Percentiles rank a stretch among this genome's conserved stretches.
Conservation (phyloP, 2,888 invertebrate species). For the Watsonalla cultraria region DNA sequence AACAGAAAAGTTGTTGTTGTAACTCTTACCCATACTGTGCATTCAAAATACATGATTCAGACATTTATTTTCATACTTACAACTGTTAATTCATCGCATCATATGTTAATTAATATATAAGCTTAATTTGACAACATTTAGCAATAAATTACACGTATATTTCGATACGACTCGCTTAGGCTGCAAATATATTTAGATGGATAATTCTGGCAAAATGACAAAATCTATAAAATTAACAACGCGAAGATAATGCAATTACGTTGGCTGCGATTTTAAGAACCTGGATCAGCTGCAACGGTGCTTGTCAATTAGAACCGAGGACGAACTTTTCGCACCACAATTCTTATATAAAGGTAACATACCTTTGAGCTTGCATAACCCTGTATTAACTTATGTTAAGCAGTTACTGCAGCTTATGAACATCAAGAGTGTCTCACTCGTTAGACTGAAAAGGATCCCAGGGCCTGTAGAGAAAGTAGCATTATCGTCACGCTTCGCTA, state of each 20-base stretch:
- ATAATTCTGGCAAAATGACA: conserved; percentile 17
- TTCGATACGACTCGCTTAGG: no score
- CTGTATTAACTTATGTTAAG: no score
- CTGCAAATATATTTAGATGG: conserved; percentile 4
- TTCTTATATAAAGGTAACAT: no score
- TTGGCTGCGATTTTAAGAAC: conserved; percentile 14
- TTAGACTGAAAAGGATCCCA: no score
- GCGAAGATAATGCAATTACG: conserved; percentile 18
- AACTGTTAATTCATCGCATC: not conserved
- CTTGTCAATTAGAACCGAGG: not conserved
- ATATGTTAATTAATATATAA: not conserved
- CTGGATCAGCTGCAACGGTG: conserved; percentile 10
- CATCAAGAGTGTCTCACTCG: no score
- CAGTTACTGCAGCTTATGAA: no score
- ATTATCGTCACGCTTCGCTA: no score
- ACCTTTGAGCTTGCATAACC: no score
- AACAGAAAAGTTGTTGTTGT: conserved; percentile 43
- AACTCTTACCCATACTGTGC: no score
- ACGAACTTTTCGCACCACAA: not conserved
- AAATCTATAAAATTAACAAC: conserved; percentile 11
- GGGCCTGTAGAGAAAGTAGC: no score
- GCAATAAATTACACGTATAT: not conserved
- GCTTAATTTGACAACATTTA: not conserved
- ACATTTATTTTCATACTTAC: not conserved
- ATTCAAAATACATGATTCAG: no score